Conservation (phyloP, 2,797 vertebrate species). For the Rhyacichthys aspro region DNA sequence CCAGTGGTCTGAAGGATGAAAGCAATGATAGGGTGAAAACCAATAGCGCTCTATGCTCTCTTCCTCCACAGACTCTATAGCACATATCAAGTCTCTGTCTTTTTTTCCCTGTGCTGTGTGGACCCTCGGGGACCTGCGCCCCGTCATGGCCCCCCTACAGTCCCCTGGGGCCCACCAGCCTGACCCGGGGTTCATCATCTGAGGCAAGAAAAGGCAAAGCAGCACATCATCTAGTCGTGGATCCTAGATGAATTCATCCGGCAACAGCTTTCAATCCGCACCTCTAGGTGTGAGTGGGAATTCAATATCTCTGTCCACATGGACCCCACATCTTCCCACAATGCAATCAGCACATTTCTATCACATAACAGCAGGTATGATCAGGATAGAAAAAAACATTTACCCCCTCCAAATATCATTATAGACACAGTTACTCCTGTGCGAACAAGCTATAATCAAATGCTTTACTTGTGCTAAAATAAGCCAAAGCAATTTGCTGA, state of each 20-base stretch:
- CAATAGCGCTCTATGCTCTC: slow-evolving; percentile 22
- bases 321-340: slow-evolving; percentile 12
- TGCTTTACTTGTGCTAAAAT: too few species aligned
- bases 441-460: too few species aligned
- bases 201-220: slow-evolving; percentile 40
- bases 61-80: slow-evolving; percentile 14
- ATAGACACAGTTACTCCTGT: too few species aligned
- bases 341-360: not conserved
- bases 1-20: slow-evolving; percentile 68
- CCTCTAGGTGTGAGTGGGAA: slow-evolving; percentile 9
- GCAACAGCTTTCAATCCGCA: slow-evolving; percentile 18
- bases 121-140: slow-evolving; percentile 14
- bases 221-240: slow-evolving; percentile 14
- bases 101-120: slow-evolving; percentile 17
- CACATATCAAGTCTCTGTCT: slow-evolving; percentile 28
- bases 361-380: slow-evolving; percentile 9
- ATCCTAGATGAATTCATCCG: slow-evolving; percentile 44
- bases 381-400: not conserved
- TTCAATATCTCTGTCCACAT: slow-evolving; percentile 20
- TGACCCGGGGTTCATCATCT: slow-evolving; percentile 35
- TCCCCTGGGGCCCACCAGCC: not conserved
- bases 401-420: too few species aligned
- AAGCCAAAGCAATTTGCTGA: too few species aligned
- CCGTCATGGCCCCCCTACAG: slow-evolving; percentile 1
- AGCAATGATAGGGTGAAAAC: slow-evolving; percentile 57